Base-by-base conservation (phyloP, 2,888 invertebrate species). In the Graphium colonna region DNA sequence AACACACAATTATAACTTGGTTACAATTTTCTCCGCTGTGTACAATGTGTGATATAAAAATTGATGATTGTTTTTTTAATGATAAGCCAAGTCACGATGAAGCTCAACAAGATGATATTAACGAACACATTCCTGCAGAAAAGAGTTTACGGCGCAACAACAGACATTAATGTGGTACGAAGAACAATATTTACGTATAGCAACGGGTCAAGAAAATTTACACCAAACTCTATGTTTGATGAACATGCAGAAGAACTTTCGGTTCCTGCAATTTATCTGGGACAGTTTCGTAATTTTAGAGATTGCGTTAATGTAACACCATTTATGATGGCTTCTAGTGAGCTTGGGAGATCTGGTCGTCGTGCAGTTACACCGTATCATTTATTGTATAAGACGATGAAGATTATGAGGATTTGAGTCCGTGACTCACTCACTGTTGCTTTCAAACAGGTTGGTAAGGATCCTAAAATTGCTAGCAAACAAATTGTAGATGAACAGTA, bases 361-460 rank as follows among this genome's bases (percentile, higher is more conserved):
- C 71, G 75, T 41, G 75, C 60, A 21, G 68, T 63, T 10, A 59
- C 58, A 1, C 73, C 73, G n/a, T 52, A 70, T 15, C 64, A 75
- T 46, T 45, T 77, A 10, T 59, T 68, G 28, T 75, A 73, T 52
- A 38, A 67, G 12, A 69, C 70, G 1, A 58, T 65, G 58, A 71
- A 73, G 47, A 68, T 69, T 18, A 63, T 76, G 64, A 51, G 70
- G 51, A 7, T 62, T 9, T 31, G 31, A 31, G 10, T 31, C 10
- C 28, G 44, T 47, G 52, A 56, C 13, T 18, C 0, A 1, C 12
- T 39, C 16, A 39, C 13, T 5, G 5, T 39, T 15, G 52, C 45
- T 15, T 56, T 52, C 26, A 51, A 44, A 21, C 48, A 56, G 28
- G 15, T 54, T 5, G 39, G 39, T 16, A 21, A 44, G 47, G 13